Evolutionary conservation across 2,113 vertebrate species (phyloP), one percentile per base, ranked within the genome.

Genomic region (Haliaeetus leucogaster): DNA sequence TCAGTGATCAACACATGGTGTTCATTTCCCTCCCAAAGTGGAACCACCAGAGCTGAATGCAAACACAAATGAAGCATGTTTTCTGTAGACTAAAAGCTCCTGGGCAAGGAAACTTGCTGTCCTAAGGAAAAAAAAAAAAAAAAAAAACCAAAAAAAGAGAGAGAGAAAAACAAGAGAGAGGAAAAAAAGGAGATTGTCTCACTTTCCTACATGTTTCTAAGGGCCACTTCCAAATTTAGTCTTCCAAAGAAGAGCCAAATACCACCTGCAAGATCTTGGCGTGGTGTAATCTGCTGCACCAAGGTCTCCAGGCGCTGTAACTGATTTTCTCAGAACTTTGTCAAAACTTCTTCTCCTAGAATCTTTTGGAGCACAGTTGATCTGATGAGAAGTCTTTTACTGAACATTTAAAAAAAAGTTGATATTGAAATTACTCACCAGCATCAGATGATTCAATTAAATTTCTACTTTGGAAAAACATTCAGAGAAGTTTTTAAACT

Each of bases 131-230:
- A 21, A 10, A 43, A 48, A 8, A 13, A 8, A 15, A 15, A 32
- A 36, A 36, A 38, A 38, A 38, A 38, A n/a, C n/a, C n/a, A n/a
- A n/a, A 38, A 27, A 8, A 43, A 8, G 14, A 19, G 19, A 7
- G 7, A 15, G 2, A 59, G 3, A 6, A 8, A 26, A 16, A 14
- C 16, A 2, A 14, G 6, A 13, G 5, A 23, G 4, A 15, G 23
- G 4, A 4, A 4, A 3, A 0, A 22, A n/a, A 13, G 6, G 13
- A 83, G 5, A 17, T 48, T 78, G 6, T 53, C 18, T 93, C 21
- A 38, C 7, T 91, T 74, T 66, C 55, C 18, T 81, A 62, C 13
- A 7, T 18, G 23, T 74, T 96, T 86, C n/a, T 66, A 89, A 78
- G 22, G 34, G 13, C 12, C 34, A n/a, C 7, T 77, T 92, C 42